Evolutionary conservation across 2,888 invertebrate genomes (phyloP).

Genomic region (Polymixis lichenea): DNA sequence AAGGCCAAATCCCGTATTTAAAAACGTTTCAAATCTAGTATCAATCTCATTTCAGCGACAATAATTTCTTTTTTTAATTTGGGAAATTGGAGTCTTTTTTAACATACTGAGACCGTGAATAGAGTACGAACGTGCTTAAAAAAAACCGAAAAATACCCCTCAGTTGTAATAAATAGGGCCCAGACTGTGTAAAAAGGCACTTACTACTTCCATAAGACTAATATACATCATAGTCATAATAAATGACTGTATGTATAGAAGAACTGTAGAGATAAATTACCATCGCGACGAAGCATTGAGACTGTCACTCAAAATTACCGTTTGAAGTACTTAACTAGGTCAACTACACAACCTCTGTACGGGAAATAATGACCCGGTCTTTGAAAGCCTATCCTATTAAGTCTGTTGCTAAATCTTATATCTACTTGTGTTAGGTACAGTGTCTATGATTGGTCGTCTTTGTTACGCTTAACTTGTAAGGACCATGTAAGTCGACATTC

Average conservation of each 20-base stretch:
- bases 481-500: too few relatives aligned
- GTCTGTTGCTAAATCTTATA: slow-evolving; percentile 15
- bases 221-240: slow-evolving; percentile 10
- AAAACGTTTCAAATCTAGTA: too few relatives aligned
- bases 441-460: not conserved
- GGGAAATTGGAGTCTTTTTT: too few relatives aligned
- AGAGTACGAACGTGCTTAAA: too few relatives aligned
- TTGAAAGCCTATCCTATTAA: slow-evolving; percentile 25
- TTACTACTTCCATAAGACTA: not conserved
- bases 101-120: too few relatives aligned
- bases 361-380: slow-evolving; percentile 21
- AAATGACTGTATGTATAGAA: slow-evolving; percentile 3
- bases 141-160: too few relatives aligned
- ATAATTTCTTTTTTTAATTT: too few relatives aligned
- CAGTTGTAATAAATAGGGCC: not conserved
- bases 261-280: slow-evolving; percentile 21
- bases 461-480: not conserved
- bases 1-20: too few relatives aligned
- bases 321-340: slow-evolving; percentile 37
- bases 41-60: too few relatives aligned
- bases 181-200: not conserved
- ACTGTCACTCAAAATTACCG: slow-evolving; percentile 43
- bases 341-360: slow-evolving; percentile 29
- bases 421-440: not conserved
- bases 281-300: slow-evolving; percentile 5